phyloP scores from a whole-genome alignment of 2,797 vertebrate species.

The Jordanella pulchra region DNA sequence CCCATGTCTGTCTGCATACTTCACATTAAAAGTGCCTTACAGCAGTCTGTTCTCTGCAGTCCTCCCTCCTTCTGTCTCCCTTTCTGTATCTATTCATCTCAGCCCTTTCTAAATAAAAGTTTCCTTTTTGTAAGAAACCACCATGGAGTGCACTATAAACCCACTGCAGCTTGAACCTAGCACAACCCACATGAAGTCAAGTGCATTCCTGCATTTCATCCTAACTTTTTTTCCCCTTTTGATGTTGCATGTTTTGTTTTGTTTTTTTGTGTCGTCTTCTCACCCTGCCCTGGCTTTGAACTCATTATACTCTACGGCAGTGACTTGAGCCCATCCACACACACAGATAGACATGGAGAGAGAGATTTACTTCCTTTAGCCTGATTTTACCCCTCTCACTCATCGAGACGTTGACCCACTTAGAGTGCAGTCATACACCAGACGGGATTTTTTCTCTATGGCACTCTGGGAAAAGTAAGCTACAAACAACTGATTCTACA shows the following conservation, averaged over 20 bases:
- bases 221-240: slow-evolving; percentile 38
- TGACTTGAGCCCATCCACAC: slow-evolving; percentile 24
- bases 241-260: slow-evolving; percentile 23
- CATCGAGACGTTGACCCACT: slow-evolving; percentile 73
- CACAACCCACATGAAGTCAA: slow-evolving; percentile 25
- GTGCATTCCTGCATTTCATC: slow-evolving; percentile 54
- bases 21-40: slow-evolving; percentile 68
- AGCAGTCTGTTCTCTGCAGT: slow-evolving; percentile 55
- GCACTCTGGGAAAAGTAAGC: slow-evolving; percentile 59
- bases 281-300: slow-evolving; percentile 59
- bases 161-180: slow-evolving; percentile 17
- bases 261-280: slow-evolving; percentile 32
- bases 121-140: slow-evolving; percentile 43
- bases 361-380: slow-evolving; percentile 50
- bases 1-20: slow-evolving; percentile 68
- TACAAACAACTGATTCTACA: slow-evolving; percentile 57
- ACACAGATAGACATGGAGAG: slow-evolving; percentile 25
- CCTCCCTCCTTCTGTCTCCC: slow-evolving; percentile 41
- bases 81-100: slow-evolving; percentile 38
- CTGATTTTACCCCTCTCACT: slow-evolving; percentile 65
- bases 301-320: slow-evolving; percentile 37
- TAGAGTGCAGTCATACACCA: slow-evolving; percentile 60
- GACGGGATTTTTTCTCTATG: slow-evolving; percentile 65
- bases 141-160: slow-evolving; percentile 34
- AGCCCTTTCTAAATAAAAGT: slow-evolving; percentile 28